A percentile compares a stretch with the other conserved stretches of the same genome.
Evolutionary conservation across 2,113 vertebrate genomes (phyloP).

Genomic region (Ceuthmochares aereus): DNA sequence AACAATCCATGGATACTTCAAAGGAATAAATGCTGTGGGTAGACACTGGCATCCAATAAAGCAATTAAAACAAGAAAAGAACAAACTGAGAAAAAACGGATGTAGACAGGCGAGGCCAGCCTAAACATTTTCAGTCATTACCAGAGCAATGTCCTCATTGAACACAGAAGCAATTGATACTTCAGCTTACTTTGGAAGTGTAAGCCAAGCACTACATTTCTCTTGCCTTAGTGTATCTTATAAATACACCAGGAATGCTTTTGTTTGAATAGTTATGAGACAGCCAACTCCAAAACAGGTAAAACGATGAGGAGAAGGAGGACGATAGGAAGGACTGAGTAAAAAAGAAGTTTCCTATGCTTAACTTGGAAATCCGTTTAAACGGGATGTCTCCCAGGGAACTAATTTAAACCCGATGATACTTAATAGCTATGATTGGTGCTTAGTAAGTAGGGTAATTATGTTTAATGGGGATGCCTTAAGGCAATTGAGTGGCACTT

Average conservation of each 20-base stretch:
- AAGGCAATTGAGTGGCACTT: conserved; percentile 69
- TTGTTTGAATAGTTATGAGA: not conserved
- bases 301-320: conserved; percentile 18
- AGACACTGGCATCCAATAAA: not conserved
- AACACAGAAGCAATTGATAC: not conserved
- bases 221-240: not conserved
- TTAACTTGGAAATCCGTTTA: conserved; percentile 65
- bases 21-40: not conserved
- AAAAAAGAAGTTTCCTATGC: conserved; percentile 59
- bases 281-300: not conserved
- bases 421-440: conserved; percentile 73
- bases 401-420: conserved; percentile 72
- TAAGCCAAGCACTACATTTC: not conserved
- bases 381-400: conserved; percentile 71
- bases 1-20: not conserved
- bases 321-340: conserved; percentile 5
- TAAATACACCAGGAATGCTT: not conserved
- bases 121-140: not conserved
- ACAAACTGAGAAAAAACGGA: rapidly evolving
- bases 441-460: conserved; percentile 74
- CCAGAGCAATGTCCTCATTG: not conserved
- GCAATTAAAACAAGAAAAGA: not conserved
- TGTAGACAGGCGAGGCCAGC: not conserved
- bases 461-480: conserved; percentile 72
- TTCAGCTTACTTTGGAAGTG: not conserved